phyloP scores from a whole-genome alignment of 2,797 vertebrate genomes.

The Esox masquinongy region DNA sequence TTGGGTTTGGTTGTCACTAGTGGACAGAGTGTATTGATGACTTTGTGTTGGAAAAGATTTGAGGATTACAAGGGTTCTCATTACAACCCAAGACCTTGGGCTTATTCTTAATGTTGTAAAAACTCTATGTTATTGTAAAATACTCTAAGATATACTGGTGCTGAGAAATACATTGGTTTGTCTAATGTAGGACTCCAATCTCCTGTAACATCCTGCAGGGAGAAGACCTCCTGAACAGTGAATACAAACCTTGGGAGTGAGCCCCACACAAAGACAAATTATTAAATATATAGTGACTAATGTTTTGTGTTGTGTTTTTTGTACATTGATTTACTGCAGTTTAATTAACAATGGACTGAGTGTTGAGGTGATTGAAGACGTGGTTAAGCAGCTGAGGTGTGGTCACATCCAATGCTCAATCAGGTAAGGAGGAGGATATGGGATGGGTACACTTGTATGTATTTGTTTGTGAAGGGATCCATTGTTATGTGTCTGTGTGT shows the following conservation, averaged over 20 bases:
- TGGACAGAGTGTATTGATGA: too few relatives aligned
- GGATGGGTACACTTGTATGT: background rate
- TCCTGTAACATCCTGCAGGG: conserved; percentile 38
- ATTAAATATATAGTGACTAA: background rate
- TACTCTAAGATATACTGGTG: too few relatives aligned
- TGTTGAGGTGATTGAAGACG: conserved; percentile 31
- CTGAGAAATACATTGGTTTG: too few relatives aligned
- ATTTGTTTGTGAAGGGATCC: background rate
- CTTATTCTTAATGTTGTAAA: too few relatives aligned
- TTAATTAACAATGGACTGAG: conserved; percentile 62
- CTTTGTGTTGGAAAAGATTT: too few relatives aligned
- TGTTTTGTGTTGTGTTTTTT: background rate
- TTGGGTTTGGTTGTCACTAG: too few relatives aligned
- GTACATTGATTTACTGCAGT: conserved; percentile 42
- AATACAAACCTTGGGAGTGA: too few relatives aligned
- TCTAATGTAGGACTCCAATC: conserved; percentile 33
- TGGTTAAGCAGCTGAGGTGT: conserved; percentile 54
- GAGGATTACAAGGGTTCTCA: too few relatives aligned
- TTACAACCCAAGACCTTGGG: too few relatives aligned
- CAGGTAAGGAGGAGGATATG: conserved; percentile 58
- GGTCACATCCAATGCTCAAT: conserved; percentile 49
- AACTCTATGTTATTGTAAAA: too few relatives aligned
- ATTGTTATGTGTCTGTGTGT: background rate
- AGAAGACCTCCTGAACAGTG: conserved; percentile 20
- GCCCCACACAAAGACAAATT: background rate